A percentile compares a stretch with the other conserved stretches of the same genome.
phyloP scores from a whole-genome alignment of 1,140 invertebrate species.

The Brachionus plicatilis region DNA sequence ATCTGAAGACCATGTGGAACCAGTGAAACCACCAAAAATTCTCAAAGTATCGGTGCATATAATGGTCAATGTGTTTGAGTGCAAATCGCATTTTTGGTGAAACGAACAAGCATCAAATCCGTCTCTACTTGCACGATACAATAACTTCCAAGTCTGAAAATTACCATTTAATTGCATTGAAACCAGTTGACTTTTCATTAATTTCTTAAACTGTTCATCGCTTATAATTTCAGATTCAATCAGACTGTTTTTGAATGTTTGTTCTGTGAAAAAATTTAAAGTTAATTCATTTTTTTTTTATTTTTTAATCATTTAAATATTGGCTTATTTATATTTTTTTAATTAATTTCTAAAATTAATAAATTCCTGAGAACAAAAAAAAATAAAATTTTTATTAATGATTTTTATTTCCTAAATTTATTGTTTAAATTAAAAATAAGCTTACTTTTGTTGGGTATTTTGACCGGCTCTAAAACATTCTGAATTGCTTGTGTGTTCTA shows the following conservation, averaged over 20 bases:
- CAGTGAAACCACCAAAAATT: slow-evolving; percentile 43
- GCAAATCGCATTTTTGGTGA: slow-evolving; percentile 42
- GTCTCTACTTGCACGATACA: slow-evolving; percentile 42
- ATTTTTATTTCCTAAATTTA: neutral
- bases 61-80: slow-evolving; percentile 43
- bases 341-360: no score
- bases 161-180: neutral
- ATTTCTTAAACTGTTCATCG: neutral
- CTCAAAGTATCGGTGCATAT: slow-evolving; percentile 36
- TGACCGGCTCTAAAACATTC: neutral
- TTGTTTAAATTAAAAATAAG: neutral
- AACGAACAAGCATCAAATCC: slow-evolving; percentile 40
- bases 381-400: neutral
- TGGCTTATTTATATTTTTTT: no score
- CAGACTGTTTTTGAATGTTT: neutral
- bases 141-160: slow-evolving; percentile 7
- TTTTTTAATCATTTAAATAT: neutral
- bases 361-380: neutral
- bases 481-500: neutral
- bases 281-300: neutral
- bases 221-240: neutral
- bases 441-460: neutral
- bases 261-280: neutral
- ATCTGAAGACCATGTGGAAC: slow-evolving; percentile 23
- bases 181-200: neutral